Evolutionary conservation across 2,797 vertebrate species (phyloP), one percentile per base, ranked within the genome.

Genomic region (Eospalax fontanierii): DNA sequence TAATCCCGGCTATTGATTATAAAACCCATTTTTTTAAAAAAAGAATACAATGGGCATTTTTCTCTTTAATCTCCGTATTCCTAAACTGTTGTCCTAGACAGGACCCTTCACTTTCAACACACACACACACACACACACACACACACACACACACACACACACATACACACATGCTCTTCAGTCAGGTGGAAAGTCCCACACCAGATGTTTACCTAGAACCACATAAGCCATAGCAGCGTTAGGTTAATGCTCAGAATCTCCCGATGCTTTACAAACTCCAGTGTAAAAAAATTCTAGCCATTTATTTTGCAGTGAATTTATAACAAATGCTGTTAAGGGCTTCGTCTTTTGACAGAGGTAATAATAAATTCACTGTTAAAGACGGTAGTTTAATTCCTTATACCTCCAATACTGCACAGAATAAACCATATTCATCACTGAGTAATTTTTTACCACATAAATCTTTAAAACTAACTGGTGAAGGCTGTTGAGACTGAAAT

Each of bases 351-450:
- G 98, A 98, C 98, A 98, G 98, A 98, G 98, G 98, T 98, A 98
- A 98, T 98, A 98, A 98, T 98, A 98, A 98, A 98, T 98, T 98
- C 98, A 97, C 97, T 97, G 97, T 97, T 98, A 98, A 98, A 98
- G 98, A 98, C 90, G 97, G 98, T 98, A 97, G 97, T 98, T 98
- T 98, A 98, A 98, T 98, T 98, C 98, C 98, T 98, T 98, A 98
- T 98, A 98, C 98, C 97, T 98, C 98, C 98, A 98, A 97, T 98
- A 98, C 97, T 93, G 98, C 97, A 85, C 98, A 98, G 98, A 98
- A 98, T 98, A 98, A 98, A 98, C 98, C 98, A 96, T 98, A 98
- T 98, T 98, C 98, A 98, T 98, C 98, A 98, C 97, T 46, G 94
- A 98, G 98, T 97, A 98, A 98, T 98, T 98, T 98, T 98, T 98